Conservation (phyloP, 92 coral and sea anemone species). For the Galaxea fascicularis region DNA sequence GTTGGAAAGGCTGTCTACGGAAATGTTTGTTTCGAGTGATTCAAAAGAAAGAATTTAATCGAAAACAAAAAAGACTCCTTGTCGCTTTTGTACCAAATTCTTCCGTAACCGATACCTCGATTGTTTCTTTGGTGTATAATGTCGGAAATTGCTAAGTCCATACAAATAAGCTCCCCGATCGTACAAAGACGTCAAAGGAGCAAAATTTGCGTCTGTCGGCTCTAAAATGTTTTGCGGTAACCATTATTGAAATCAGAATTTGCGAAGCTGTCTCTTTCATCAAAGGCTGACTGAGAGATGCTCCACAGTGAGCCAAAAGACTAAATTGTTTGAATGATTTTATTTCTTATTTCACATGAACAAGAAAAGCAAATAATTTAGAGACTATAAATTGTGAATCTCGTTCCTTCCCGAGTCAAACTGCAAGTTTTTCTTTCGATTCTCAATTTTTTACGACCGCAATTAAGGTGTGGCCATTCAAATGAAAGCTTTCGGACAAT, state of each 20-base stretch:
- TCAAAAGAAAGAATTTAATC: slow-evolving; percentile 27
- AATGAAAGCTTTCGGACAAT: too few relatives aligned
- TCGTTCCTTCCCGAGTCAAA: too few relatives aligned
- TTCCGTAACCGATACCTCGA: slow-evolving; percentile 51
- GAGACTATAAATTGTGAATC: too few relatives aligned
- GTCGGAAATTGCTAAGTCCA: slow-evolving; percentile 49
- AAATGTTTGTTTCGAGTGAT: background rate
- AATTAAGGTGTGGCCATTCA: too few relatives aligned
- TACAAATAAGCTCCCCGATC: slow-evolving; percentile 11
- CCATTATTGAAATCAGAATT: background rate
- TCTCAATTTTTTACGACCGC: too few relatives aligned
- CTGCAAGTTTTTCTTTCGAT: too few relatives aligned
- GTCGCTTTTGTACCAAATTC: slow-evolving; percentile 14
- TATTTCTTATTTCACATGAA: too few relatives aligned
- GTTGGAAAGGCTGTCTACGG: background rate
- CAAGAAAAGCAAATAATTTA: too few relatives aligned
- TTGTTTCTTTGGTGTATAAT: slow-evolving; percentile 27
- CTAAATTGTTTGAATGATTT: too few relatives aligned
- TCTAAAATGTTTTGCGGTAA: slow-evolving; percentile 24
- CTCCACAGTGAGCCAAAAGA: too few relatives aligned
- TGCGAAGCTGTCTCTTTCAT: background rate
- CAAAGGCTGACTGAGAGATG: too few relatives aligned
- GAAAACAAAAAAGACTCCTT: slow-evolving; percentile 20
- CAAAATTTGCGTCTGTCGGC: slow-evolving; percentile 3
- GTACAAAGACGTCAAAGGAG: background rate